These are phyloP conservation scores for Iphiclides podalirius DNA, from an alignment of 2,888 invertebrate genomes.

Conservation along the genomic window DNA sequence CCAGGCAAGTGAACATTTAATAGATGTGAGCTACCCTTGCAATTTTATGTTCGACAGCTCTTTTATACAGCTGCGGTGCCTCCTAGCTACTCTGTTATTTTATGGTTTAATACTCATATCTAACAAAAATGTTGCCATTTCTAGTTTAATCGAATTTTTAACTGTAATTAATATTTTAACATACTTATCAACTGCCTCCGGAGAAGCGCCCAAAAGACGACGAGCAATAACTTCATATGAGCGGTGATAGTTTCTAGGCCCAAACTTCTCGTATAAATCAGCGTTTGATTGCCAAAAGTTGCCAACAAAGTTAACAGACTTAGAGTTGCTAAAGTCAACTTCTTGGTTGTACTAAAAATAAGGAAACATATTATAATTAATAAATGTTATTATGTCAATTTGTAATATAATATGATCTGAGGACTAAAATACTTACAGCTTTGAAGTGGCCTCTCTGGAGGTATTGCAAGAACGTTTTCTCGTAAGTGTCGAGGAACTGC, in stretches of 20 bases:
- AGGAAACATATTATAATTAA: too few relatives aligned
- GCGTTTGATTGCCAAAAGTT: constrained; percentile 74
- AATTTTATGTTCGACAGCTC: too few relatives aligned
- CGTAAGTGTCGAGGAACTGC: constrained; percentile 81
- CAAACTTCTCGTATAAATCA: constrained; percentile 60
- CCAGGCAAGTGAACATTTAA: too few relatives aligned
- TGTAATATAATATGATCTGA: too few relatives aligned
- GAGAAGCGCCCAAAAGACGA: constrained; percentile 49
- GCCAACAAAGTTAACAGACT: constrained; percentile 74
- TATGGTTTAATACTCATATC: too few relatives aligned
- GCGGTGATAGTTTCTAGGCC: constrained; percentile 57
- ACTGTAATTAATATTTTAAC: too few relatives aligned
- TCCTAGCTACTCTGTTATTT: too few relatives aligned
- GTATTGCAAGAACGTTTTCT: constrained; percentile 74
- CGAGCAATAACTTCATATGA: constrained; percentile 81
- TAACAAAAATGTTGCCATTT: too few relatives aligned
- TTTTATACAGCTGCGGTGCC: too few relatives aligned
- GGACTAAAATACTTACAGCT: constrained; percentile 71
- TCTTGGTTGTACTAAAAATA: constrained; percentile 55
- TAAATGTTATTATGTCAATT: too few relatives aligned
- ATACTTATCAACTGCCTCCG: constrained; percentile 33
- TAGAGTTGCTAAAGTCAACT: constrained; percentile 50
- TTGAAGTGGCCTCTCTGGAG: constrained; percentile 78
- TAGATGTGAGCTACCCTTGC: too few relatives aligned
- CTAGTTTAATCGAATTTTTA: too few relatives aligned